These are phyloP conservation scores for Heterodera schachtii DNA, from an alignment of 1,140 invertebrate species.

Conservation along the genomic window DNA sequence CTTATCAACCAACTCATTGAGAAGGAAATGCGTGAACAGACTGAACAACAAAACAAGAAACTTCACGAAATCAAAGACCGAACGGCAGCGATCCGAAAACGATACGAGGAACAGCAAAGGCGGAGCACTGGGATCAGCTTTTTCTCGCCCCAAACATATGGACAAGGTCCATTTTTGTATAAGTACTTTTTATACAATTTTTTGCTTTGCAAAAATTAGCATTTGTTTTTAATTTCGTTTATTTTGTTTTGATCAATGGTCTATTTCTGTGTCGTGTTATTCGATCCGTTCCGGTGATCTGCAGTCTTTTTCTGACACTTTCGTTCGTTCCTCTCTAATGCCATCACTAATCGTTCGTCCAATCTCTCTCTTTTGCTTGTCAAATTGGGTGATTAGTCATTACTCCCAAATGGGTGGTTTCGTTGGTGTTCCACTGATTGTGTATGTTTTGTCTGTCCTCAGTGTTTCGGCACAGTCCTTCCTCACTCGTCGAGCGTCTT, in stretches of 20 bases:
- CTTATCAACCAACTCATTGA: slow-evolving; percentile 64
- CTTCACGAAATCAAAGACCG: slow-evolving; percentile 58
- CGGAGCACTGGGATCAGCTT: slow-evolving; percentile 34
- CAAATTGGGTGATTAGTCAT: background rate
- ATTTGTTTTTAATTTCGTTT: background rate
- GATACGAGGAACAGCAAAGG: slow-evolving; percentile 54
- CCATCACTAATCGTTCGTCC: slow-evolving; percentile 16
- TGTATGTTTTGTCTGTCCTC: slow-evolving; percentile 35
- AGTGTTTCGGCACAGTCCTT: slow-evolving; percentile 26
- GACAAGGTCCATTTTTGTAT: slow-evolving; percentile 51
- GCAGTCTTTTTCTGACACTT: too few relatives aligned
- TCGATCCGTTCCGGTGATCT: too few relatives aligned
- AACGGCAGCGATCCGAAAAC: slow-evolving; percentile 59
- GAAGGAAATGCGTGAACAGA: slow-evolving; percentile 65
- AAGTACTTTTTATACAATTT: background rate
- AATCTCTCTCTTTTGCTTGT: slow-evolving; percentile 17
- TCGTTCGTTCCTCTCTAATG: too few relatives aligned
- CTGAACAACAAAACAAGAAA: slow-evolving; percentile 59
- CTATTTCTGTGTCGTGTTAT: too few relatives aligned
- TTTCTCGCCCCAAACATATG: slow-evolving; percentile 61
- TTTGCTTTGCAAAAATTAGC: slow-evolving; percentile 24
- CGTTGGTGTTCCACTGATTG: background rate
- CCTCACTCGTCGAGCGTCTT: slow-evolving; percentile 34
- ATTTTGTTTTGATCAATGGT: too few relatives aligned
- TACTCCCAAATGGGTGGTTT: slow-evolving; percentile 20